Percentiles rank a stretch among this genome's conserved stretches.
Conservation (phyloP, 1,140 invertebrate genomes). For the Protaetia brevitarsis region DNA sequence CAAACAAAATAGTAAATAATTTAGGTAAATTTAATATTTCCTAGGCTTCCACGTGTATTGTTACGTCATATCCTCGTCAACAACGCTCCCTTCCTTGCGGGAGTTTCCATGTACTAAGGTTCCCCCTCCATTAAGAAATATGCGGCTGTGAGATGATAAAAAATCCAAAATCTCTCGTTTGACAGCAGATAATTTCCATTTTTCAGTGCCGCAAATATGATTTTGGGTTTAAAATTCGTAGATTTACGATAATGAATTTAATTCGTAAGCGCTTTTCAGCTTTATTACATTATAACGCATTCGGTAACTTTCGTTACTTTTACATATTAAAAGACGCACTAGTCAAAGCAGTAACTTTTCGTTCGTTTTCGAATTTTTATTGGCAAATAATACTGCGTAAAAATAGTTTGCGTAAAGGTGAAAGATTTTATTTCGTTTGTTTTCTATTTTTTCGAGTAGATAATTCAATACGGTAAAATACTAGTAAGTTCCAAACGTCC, state of each 20-base stretch:
- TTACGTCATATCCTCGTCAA: conserved; percentile 13
- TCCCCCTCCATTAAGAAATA: conserved; percentile 6
- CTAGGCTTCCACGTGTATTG: conserved; percentile 17
- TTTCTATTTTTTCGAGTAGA: background rate
- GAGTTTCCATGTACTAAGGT: background rate
- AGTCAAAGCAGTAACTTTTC: conserved; percentile 14
- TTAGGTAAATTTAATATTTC: background rate
- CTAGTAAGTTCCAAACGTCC: conserved; percentile 7
- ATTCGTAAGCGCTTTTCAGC: background rate
- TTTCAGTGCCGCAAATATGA: background rate
- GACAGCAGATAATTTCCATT: background rate
- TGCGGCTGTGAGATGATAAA: background rate
- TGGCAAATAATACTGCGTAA: background rate
- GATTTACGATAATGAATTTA: background rate
- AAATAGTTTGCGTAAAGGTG: conserved; percentile 8
- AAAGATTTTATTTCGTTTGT: background rate
- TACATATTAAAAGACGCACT: conserved; percentile 15
- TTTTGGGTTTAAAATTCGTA: background rate
- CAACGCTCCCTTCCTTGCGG: background rate
- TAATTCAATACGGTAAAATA: background rate
- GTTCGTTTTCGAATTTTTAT: background rate
- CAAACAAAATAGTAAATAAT: no score
- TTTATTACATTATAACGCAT: background rate
- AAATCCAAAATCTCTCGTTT: background rate
- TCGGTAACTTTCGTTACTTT: conserved; percentile 8